These are phyloP conservation scores for Dissostichus mawsoni DNA, from an alignment of 2,113 vertebrate species.

Conservation along the genomic window DNA sequence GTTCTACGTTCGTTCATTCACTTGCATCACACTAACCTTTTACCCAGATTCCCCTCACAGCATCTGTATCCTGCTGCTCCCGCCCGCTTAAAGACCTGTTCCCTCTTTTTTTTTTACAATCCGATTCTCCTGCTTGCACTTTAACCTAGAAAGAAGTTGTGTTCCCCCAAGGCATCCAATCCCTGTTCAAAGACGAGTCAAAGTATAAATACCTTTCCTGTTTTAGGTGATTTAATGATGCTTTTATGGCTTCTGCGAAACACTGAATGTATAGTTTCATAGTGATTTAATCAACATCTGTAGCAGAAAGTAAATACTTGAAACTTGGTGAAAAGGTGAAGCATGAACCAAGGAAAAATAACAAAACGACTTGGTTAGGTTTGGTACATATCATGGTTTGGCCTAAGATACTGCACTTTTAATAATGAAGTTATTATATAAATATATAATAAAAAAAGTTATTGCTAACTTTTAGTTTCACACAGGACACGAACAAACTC, in stretches of 20 bases:
- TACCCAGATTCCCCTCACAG: conserved; percentile 69
- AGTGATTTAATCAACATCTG: neutral
- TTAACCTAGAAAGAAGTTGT: conserved; percentile 67
- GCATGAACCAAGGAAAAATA: no score
- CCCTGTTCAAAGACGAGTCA: conserved; percentile 26
- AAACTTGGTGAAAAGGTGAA: neutral
- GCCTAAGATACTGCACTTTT: no score
- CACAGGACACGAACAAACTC: no score
- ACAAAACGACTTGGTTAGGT: no score
- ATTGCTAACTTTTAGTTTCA: no score
- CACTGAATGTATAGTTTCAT: neutral
- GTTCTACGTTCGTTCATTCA: conserved; percentile 40
- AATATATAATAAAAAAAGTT: no score
- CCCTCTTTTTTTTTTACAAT: conserved; percentile 29
- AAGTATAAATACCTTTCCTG: conserved; percentile 12
- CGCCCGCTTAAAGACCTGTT: conserved; percentile 8
- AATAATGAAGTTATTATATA: no score
- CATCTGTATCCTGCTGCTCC: conserved; percentile 45
- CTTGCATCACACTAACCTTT: conserved; percentile 66
- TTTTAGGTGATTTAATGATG: neutral
- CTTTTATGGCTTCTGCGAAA: conserved; percentile 10
- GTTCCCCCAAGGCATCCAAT: conserved; percentile 25
- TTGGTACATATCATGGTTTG: no score
- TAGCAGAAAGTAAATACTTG: neutral
- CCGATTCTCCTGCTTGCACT: conserved; percentile 58